A percentile compares a stretch with the other conserved stretches of the same genome.
phyloP scores from a whole-genome alignment of 2,113 vertebrate genomes.

The Antechinus flavipes region DNA sequence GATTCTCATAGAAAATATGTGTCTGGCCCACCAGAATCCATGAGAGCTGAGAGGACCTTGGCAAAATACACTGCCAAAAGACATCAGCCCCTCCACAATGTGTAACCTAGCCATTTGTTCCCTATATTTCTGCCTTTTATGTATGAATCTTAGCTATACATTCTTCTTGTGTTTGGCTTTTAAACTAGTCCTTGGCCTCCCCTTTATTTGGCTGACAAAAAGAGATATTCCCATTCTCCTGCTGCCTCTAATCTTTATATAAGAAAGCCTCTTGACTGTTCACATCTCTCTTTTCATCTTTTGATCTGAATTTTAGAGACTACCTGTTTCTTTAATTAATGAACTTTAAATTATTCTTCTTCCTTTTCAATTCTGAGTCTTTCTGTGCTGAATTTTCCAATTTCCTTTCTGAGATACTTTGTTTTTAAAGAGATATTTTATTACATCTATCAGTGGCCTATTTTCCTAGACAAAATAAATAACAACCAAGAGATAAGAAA shows the following conservation, averaged over 20 bases:
- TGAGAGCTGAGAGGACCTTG: not conserved
- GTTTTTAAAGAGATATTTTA: constrained; percentile 24
- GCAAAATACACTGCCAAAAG: not conserved
- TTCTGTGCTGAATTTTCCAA: constrained; percentile 23
- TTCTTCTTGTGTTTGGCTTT: not conserved
- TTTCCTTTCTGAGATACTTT: not conserved
- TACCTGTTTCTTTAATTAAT: not conserved
- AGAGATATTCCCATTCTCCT: not conserved
- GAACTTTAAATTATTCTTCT: not conserved
- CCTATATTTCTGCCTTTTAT: not conserved
- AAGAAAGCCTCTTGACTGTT: not conserved
- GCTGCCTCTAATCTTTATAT: not conserved
- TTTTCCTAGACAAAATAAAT: not conserved
- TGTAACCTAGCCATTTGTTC: not conserved
- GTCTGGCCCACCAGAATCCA: not conserved
- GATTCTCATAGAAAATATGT: not conserved
- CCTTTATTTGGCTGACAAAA: not conserved
- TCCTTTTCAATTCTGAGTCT: not conserved
- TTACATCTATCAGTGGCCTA: not conserved
- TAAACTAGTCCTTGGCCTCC: not conserved
- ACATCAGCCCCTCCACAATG: not conserved
- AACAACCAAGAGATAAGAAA: not conserved
- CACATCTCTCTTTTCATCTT: not conserved
- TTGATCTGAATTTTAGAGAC: not conserved
- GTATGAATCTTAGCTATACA: not conserved